Conservation (phyloP, 2,113 vertebrate species). For the Dinomys branickii region DNA sequence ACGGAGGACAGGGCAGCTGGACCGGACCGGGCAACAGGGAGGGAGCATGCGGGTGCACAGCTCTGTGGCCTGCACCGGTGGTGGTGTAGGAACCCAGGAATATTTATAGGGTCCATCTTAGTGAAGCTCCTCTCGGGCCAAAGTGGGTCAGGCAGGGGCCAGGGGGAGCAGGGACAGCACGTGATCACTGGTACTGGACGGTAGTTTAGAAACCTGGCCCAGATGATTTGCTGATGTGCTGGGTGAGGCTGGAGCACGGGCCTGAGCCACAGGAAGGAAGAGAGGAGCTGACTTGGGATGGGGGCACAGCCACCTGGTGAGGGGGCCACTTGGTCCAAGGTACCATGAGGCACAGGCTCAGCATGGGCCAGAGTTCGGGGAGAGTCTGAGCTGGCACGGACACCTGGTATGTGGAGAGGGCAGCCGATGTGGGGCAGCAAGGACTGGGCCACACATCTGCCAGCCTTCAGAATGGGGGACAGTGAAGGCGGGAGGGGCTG, state of each 20-base stretch:
- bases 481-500: background rate
- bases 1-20: background rate
- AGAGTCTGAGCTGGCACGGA: background rate
- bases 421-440: fast-evolving
- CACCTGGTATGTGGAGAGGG: too few species aligned
- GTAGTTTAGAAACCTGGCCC: too few species aligned
- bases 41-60: background rate
- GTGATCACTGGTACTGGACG: too few species aligned
- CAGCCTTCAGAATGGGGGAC: background rate
- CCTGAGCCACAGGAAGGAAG: background rate
- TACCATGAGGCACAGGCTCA: fast-evolving
- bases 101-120: background rate
- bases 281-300: too few species aligned
- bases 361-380: background rate
- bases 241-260: fast-evolving
- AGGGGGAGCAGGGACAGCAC: background rate
- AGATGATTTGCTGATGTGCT: too few species aligned
- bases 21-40: background rate
- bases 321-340: background rate
- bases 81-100: background rate
- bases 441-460: background rate
- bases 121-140: too few species aligned
- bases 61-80: background rate
- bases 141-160: background rate
- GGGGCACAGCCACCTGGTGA: too few species aligned